Evolutionary conservation across 2,888 invertebrate genomes (phyloP).

Genomic region (Nephrotoma appendiculata): DNA sequence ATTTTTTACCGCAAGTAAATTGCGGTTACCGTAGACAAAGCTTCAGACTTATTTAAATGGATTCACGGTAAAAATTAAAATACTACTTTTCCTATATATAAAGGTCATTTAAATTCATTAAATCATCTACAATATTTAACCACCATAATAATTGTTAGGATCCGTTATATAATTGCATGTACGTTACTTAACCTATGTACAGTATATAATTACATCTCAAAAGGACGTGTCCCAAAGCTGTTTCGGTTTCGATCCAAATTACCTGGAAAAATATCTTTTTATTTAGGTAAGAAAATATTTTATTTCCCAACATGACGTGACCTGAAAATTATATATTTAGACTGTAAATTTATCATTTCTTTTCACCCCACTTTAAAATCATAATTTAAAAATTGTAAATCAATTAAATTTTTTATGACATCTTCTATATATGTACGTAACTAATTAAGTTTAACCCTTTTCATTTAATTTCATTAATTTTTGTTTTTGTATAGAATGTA

Average conservation of each 20-base stretch:
- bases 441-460: neutral
- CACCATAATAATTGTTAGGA: too few species aligned
- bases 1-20: too few species aligned
- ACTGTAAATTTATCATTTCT: neutral
- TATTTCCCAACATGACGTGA: neutral
- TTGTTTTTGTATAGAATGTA: neutral
- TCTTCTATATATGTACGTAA: neutral
- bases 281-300: too few species aligned
- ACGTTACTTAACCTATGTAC: too few species aligned
- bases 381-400: neutral
- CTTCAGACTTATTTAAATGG: too few species aligned
- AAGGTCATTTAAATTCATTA: too few species aligned
- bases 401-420: neutral
- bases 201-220: too few species aligned
- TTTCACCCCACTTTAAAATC: neutral
- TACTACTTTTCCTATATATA: too few species aligned
- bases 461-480: neutral
- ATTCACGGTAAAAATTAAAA: too few species aligned
- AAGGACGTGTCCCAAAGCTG: neutral
- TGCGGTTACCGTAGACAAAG: too few species aligned
- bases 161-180: too few species aligned
- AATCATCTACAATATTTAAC: too few species aligned
- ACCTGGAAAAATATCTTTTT: neutral
- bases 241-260: neutral
- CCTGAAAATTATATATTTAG: neutral